phyloP scores from a whole-genome alignment of 2,113 vertebrate species.

The Marcusenius ussheri region DNA sequence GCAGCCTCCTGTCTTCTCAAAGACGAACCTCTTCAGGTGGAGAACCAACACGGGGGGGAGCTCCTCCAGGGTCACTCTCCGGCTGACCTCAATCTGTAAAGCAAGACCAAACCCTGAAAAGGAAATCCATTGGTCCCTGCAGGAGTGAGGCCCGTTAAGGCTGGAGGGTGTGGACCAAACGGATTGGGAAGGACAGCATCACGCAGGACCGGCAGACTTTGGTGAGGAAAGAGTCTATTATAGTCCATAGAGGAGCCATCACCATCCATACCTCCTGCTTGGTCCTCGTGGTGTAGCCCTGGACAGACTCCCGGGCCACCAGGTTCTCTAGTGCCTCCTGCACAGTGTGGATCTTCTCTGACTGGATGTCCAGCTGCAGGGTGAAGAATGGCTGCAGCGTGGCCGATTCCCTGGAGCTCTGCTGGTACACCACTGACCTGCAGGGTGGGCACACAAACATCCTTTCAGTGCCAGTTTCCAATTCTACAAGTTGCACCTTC shows the following conservation, averaged over 20 bases:
- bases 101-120: background rate
- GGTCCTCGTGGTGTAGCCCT: constrained; percentile 94
- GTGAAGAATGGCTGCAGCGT: constrained; percentile 97
- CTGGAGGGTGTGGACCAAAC: background rate
- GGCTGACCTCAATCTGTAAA: constrained; percentile 86
- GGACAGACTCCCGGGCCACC: constrained; percentile 90
- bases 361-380: constrained; percentile 92
- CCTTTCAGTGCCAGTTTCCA: background rate
- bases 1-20: constrained; percentile 93
- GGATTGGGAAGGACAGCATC: background rate
- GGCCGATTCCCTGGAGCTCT: constrained; percentile 94
- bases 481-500: background rate
- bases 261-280: constrained; percentile 80
- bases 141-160: background rate
- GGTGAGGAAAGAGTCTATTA: background rate
- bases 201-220: background rate
- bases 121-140: background rate
- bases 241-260: background rate
- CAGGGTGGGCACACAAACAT: background rate
- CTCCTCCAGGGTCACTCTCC: constrained; percentile 90
- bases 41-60: constrained; percentile 90
- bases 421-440: constrained; percentile 97
- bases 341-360: constrained; percentile 91
- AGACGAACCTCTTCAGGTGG: constrained; percentile 94
- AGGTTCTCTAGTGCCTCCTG: constrained; percentile 90